Evolutionary conservation across 92 coral and sea anemone species (phyloP).

Genomic region (Galaxea fascicularis): DNA sequence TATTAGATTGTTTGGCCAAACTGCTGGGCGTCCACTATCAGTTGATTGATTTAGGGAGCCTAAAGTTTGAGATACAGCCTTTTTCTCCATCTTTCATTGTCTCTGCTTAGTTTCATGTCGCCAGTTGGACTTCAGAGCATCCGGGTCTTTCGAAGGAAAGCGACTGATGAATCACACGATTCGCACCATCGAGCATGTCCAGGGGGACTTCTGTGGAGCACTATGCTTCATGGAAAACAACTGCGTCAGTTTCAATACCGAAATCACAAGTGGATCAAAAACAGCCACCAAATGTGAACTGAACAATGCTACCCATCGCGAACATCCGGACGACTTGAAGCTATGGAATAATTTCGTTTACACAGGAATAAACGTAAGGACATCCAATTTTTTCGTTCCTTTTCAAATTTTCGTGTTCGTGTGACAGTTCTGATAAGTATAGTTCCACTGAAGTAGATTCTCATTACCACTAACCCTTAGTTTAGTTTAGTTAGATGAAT

Average conservation of each 20-base stretch:
- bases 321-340: constrained; percentile 15
- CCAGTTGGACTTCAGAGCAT: constrained; percentile 4
- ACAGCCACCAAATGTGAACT: constrained; percentile 2
- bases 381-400: background rate
- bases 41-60: too few relatives aligned
- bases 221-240: constrained; percentile 33
- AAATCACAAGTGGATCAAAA: background rate
- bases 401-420: too few relatives aligned
- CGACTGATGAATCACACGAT: constrained; percentile 27
- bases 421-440: background rate
- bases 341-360: background rate
- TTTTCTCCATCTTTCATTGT: too few relatives aligned
- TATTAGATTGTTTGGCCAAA: too few relatives aligned
- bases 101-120: constrained; percentile 9
- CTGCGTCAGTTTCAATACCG: constrained; percentile 30
- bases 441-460: too few relatives aligned
- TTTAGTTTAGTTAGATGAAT: too few relatives aligned
- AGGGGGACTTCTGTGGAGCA: constrained; percentile 23
- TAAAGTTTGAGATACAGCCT: too few relatives aligned
- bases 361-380: constrained; percentile 14
- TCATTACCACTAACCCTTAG: too few relatives aligned
- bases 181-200: background rate
- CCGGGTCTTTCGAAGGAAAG: background rate
- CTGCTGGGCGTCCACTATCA: too few relatives aligned
- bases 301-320: constrained; percentile 14